Base-by-base conservation (phyloP, 2,888 invertebrate species). In the Xestia rhomboidea region DNA sequence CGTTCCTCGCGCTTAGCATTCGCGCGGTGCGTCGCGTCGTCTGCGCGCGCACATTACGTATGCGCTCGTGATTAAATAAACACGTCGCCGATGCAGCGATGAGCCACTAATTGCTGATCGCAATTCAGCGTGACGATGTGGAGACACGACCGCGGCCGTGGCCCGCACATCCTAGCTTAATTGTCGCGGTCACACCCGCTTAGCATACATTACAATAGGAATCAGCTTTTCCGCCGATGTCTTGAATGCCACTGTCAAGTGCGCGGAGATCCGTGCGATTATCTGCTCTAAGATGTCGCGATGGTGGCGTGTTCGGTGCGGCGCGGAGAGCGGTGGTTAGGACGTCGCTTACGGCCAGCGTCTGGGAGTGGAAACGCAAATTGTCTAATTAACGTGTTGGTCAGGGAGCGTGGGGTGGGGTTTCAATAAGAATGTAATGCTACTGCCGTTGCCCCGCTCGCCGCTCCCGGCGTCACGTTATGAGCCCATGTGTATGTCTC, bases 141-240 rank as follows among this genome's bases (percentile, higher is more conserved):
- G 89, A 76, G 90, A 90, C 93, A 93, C 93, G 93, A 93, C 93
- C 90, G 88, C 82, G 88, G 77, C 89, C 90, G 90, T 87, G 90
- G 88, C 87, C 89, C 87, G 88, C 92, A 91, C 93, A 90, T 91
- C 92, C 90, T 89, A 89, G 91, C 93, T 94, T 95, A 95, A 95
- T 95, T 93, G 94, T 92, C 90, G 95, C 94, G 95, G 95, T 94
- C 92, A 90, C 93, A 87, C 83, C 89, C 91, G 92, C 90, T 96
- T 95, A 93, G 91, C 96, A 96, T 96, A 95, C 94, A 96, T 96
- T 96, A 95, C 94, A 94, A 96, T 95, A 93, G 90, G 88, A 93
- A 95, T 95, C 93, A 94, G 91, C 92, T 88, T 92, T 92, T 92
- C 93, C 88, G 88, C 86, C 89, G 90, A 91, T 90, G 95, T 95